Evolutionary conservation across 2,113 vertebrate genomes (phyloP), one percentile per base, ranked within the genome.

Genomic region (Tragelaphus imberbis): DNA sequence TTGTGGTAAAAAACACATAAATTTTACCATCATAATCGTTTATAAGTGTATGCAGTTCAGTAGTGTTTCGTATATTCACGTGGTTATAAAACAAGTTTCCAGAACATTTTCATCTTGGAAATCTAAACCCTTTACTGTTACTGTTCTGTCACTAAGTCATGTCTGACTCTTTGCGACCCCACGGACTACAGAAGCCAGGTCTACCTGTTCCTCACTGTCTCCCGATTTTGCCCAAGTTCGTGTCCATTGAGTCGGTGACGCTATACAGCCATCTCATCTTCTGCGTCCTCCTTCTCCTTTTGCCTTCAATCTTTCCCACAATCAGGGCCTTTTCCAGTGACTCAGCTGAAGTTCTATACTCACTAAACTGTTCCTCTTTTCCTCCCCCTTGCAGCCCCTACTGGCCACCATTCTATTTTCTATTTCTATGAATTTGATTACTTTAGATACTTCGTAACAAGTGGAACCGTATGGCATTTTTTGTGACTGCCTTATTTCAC

Each of bases 341-440:
- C 36, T 27, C 23, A 44, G 23, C 40, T 77, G 56, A 88, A 92
- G 53, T 21, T 56, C 47, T 79, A 5, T 25, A 33, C 1, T 11
- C 33, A 47, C 14, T 77, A 56, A 85, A 77, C 2, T 36, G 8
- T 9, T 44, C 1, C 1, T 53, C 5, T 40, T 90, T 59, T 53
- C 4, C 2, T 12, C 12, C 7, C 33, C 16, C 16, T 14, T 6
- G 53, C 2, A 71, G 21, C 15, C 11, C 11, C 9, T 44, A 2
- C 33, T 33, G 59, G 23, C 11, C 28, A 21, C 10, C 14, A 19
- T 61, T 55, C 15, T 81, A 8, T 17, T 87, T 92, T 89, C 40
- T 95, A 6, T 77, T 79, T 56, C 59, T 58, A 27, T 55, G 11
- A 88, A 30, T 65, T 49, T n/a, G 58, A 80, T 40, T 33, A 25